Evolutionary conservation across 1,140 invertebrate species (phyloP), one percentile per base, ranked within the genome.

Genomic region (Tenebrio molitor): DNA sequence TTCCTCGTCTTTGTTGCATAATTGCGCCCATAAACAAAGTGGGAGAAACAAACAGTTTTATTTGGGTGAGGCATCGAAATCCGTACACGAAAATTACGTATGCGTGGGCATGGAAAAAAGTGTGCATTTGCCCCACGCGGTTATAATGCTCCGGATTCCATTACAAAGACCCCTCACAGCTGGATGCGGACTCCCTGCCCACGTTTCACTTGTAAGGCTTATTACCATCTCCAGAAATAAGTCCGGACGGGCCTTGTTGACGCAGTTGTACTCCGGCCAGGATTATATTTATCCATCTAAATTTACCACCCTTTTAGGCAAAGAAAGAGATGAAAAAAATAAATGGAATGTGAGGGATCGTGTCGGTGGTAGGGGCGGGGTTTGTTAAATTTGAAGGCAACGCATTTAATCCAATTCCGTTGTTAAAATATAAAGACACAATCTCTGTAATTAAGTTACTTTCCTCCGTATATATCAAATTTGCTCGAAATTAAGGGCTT

Each of bases 191-290:
- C 44, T 36, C 63, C 69, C 66, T 63, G 36, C 42, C 46, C 15
- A 68, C 42, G 67, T 65, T 74, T 65, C 29, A 65, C 53, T 69
- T 69, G 69, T 58, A 58, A 58, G 73, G 63, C 74, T 76, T 74
- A 74, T 76, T 76, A 76, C 70, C 73, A 74, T 78, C 70, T 78
- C 75, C 74, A 69, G 69, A 75, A 76, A 76, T 76, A 78, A 78
- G 67, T 78, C 73, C 70, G 72, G 75, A 75, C 75, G 72, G 76
- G 71, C 77, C 75, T 66, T 78, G 77, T 76, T 78, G 77, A 76
- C 73, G 77, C 75, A 78, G 77, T 76, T 76, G 77, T 75, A 73
- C 69, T 74, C 69, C 39, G 62, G 71, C 65, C 46, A 44, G 72
- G 75, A 74, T 76, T 74, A 76, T 72, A 72, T 72, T 71, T 71